A percentile compares a stretch with the other conserved stretches of the same genome.
Conservation (phyloP, 2,888 invertebrate genomes). For the Tachystola acroxantha region DNA sequence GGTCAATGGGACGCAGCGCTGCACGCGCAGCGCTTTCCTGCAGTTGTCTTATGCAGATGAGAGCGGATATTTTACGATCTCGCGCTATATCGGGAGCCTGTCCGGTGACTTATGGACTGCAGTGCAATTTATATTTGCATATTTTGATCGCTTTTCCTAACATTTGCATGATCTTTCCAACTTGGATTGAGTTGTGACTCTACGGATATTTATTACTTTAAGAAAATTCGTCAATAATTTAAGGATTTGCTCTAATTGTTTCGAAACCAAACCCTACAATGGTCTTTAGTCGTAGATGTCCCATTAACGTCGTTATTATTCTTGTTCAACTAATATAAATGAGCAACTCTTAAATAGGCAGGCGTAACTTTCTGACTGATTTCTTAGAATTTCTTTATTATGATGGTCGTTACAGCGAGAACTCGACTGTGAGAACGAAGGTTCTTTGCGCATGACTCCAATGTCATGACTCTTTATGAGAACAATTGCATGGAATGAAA, state of each 20-base stretch:
- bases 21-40: constrained; percentile 58
- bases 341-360: no score
- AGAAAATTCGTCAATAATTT: no score
- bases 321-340: no score
- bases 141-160: constrained; percentile 3
- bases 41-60: constrained; percentile 55
- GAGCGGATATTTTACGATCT: constrained; percentile 19
- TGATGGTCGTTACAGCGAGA: constrained; percentile 34
- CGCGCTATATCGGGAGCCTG: constrained; percentile 7
- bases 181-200: no score
- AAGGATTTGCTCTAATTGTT: no score
- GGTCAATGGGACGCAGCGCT: constrained; percentile 56
- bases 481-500: not conserved
- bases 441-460: constrained; percentile 6
- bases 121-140: constrained; percentile 12
- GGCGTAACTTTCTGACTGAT: no score
- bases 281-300: no score
- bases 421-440: constrained; percentile 37
- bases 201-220: no score
- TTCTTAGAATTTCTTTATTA: no score
- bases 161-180: not conserved
- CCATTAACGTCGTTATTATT: no score
- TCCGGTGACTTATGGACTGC: constrained; percentile 12
- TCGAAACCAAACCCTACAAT: no score
- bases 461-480: constrained; percentile 6